Conservation (phyloP, 30 jellyfish, hydroid and myxozoan genomes). For the Calvadosia cruxmelitensis region DNA sequence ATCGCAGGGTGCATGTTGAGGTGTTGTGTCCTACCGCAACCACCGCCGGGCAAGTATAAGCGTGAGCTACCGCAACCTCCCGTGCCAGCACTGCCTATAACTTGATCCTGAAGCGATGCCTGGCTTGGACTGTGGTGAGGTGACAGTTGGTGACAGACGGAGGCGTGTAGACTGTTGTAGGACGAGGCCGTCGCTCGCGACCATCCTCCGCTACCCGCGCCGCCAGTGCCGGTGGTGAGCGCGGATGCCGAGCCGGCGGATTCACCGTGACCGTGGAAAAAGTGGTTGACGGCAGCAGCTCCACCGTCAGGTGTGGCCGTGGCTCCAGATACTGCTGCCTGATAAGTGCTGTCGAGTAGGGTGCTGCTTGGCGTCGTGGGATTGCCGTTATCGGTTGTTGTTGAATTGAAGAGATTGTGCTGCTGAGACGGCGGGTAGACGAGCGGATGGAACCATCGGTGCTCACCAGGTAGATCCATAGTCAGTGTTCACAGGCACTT, state of each 20-base stretch:
- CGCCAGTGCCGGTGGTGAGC: constrained; percentile 14
- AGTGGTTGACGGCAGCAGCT: constrained; percentile 26
- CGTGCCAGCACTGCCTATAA: constrained; percentile 35
- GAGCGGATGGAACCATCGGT: constrained; percentile 69
- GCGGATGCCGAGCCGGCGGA: not conserved
- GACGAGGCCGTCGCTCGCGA: constrained; percentile 34
- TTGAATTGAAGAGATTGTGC: constrained; percentile 23
- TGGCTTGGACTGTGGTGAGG: constrained; percentile 42
- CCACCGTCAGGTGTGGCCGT: constrained; percentile 40
- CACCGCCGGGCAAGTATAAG: constrained; percentile 43
- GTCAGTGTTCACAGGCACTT: not conserved
- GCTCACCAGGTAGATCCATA: constrained; percentile 16
- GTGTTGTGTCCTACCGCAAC: constrained; percentile 59
- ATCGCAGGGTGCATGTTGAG: constrained; percentile 46
- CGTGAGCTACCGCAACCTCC: constrained; percentile 55
- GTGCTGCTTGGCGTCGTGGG: not conserved
- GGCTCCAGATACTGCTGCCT: not conserved
- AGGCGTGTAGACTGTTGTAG: constrained; percentile 31
- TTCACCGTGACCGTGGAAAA: constrained; percentile 52
- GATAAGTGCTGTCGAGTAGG: not conserved
- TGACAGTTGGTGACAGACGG: constrained; percentile 49
- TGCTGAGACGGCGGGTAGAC: constrained; percentile 40
- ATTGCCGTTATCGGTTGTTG: not conserved
- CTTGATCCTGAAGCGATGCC: constrained; percentile 27
- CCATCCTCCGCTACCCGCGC: constrained; percentile 7